Percentiles rank a stretch among this genome's conserved stretches.
Conservation (phyloP, 1,140 invertebrate species). For the Plutomurus gul region DNA sequence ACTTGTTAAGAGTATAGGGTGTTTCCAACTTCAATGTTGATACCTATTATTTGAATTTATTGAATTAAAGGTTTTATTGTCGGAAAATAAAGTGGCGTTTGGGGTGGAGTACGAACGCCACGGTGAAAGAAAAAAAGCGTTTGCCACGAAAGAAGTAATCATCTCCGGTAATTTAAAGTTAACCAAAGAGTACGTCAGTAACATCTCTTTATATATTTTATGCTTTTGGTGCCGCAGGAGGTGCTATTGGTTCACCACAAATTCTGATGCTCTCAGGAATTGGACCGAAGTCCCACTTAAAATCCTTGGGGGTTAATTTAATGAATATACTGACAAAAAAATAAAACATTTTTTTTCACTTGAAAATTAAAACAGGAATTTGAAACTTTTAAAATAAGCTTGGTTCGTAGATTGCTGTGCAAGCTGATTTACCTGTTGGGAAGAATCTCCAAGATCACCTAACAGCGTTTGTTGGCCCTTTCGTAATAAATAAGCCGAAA, state of each 20-base stretch:
- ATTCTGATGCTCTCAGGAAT: conserved; percentile 18
- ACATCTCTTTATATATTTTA: too few relatives aligned
- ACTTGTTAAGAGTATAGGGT: too few relatives aligned
- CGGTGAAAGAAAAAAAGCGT: conserved; percentile 42
- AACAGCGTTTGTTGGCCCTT: conserved; percentile 51
- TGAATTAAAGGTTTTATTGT: conserved; percentile 35
- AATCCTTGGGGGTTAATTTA: neutral
- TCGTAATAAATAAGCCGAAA: conserved; percentile 43
- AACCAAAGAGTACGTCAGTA: too few relatives aligned
- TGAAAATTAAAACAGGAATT: too few relatives aligned
- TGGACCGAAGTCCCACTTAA: conserved; percentile 13
- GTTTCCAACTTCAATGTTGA: neutral
- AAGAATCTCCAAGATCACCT: conserved; percentile 52
- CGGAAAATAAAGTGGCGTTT: conserved; percentile 49
- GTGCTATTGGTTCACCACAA: neutral
- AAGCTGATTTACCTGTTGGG: conserved; percentile 50
- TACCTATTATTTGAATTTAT: neutral
- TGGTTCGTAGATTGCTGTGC: neutral
- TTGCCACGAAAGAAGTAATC: conserved; percentile 53
- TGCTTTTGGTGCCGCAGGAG: conserved; percentile 11
- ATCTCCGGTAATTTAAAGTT: conserved; percentile 1
- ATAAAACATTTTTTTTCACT: too few relatives aligned
- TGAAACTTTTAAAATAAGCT: too few relatives aligned
- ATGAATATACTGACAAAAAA: too few relatives aligned
- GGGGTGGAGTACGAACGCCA: conserved; percentile 52